Conservation (phyloP, 2,113 vertebrate genomes). For the Cyprinodon variegatus region DNA sequence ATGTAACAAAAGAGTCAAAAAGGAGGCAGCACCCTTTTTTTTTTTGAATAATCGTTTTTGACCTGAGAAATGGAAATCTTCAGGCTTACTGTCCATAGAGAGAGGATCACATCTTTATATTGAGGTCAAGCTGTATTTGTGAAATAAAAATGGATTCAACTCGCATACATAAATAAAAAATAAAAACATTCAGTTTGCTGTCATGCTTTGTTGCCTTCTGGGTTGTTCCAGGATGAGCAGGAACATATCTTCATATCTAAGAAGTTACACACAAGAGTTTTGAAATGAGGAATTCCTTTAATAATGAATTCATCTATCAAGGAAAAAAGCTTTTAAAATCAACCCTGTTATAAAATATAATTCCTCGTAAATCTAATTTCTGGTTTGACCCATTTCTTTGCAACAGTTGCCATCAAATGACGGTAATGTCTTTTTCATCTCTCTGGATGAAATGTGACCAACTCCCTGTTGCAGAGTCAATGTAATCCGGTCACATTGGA, state of each 20-base stretch:
- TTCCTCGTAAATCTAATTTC: too few species aligned
- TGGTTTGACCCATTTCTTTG: too few species aligned
- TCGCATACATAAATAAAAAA: slow-evolving; percentile 1
- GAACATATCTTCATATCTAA: slow-evolving; percentile 57
- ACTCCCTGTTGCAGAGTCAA: too few species aligned
- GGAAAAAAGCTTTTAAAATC: too few species aligned
- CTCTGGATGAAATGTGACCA: too few species aligned
- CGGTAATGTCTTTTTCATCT: too few species aligned
- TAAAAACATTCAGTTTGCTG: slow-evolving; percentile 42
- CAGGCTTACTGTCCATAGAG: slow-evolving; percentile 1
- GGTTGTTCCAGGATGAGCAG: slow-evolving; percentile 36
- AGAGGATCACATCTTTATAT: slow-evolving; percentile 7
- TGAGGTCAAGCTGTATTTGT: background rate
- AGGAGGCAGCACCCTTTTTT: slow-evolving; percentile 15
- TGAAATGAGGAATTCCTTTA: background rate
- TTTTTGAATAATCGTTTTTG: slow-evolving; percentile 16
- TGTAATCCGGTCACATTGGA: too few species aligned
- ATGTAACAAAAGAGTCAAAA: slow-evolving; percentile 29
- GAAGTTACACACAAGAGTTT: background rate
- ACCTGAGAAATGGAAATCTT: slow-evolving; percentile 12
- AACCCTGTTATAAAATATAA: too few species aligned
- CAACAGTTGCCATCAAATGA: too few species aligned
- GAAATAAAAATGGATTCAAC: slow-evolving; percentile 19
- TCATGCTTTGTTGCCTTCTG: slow-evolving; percentile 55
- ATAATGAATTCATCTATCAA: too few species aligned